A percentile compares a stretch with the other conserved stretches of the same genome.
Evolutionary conservation across 1,140 invertebrate species (phyloP).

Genomic region (Lasioglossum albipes): DNA sequence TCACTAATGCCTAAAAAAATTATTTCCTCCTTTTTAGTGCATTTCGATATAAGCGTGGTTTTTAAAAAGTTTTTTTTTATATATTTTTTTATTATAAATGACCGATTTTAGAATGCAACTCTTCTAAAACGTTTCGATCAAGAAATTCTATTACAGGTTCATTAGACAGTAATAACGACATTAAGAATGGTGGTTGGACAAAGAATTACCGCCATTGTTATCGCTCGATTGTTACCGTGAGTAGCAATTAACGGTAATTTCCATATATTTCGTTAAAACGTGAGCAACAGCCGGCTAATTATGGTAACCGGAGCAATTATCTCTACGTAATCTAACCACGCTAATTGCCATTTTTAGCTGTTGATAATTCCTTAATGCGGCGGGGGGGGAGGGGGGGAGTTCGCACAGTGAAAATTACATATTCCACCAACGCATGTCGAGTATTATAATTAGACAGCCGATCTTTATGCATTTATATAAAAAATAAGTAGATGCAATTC

Average conservation of each 20-base stretch:
- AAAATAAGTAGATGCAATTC: no score
- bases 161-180: no score
- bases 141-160: no score
- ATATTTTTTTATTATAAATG: no score
- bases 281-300: conserved; percentile 35
- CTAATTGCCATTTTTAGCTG: conserved; percentile 27
- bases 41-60: no score
- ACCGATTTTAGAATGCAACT: no score
- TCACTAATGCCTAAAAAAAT: no score
- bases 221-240: conserved; percentile 8
- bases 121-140: no score
- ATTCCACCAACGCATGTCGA: background rate
- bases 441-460: no score
- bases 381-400: background rate
- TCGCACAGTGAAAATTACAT: background rate
- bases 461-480: no score
- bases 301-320: conserved; percentile 32
- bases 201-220: background rate
- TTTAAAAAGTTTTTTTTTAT: no score
- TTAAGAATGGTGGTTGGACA: background rate
- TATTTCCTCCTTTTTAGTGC: no score
- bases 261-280: conserved; percentile 34
- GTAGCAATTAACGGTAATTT: conserved; percentile 18
- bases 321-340: conserved; percentile 23
- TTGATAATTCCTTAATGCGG: background rate